Conservation (phyloP, 2,113 vertebrate genomes). For the Rattus norvegicus region GRCr8 NC_086020.1:119937001-119937500, state of each 20-base stretch:
- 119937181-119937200: not conserved
- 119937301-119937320: conserved; percentile 45
- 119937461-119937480: not conserved
- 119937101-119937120: not conserved
- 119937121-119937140: not conserved
- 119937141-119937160: not conserved
- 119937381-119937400: too few relatives aligned
- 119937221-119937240: not conserved
- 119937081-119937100: not conserved
- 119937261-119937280: not conserved
- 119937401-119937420: not conserved
- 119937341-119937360: too few relatives aligned
- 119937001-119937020: too few relatives aligned
- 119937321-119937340: conserved; percentile 36
- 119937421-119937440: not conserved
- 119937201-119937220: not conserved
- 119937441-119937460: not conserved
- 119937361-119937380: too few relatives aligned
- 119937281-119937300: not conserved
- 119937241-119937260: conserved; percentile 7
- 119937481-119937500: too few relatives aligned
- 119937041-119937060: not conserved
- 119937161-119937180: not conserved
- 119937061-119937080: not conserved
- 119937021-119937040: not conserved